phyloP scores from a whole-genome alignment of 2,888 invertebrate species.

The Flexamia atlantica region DNA sequence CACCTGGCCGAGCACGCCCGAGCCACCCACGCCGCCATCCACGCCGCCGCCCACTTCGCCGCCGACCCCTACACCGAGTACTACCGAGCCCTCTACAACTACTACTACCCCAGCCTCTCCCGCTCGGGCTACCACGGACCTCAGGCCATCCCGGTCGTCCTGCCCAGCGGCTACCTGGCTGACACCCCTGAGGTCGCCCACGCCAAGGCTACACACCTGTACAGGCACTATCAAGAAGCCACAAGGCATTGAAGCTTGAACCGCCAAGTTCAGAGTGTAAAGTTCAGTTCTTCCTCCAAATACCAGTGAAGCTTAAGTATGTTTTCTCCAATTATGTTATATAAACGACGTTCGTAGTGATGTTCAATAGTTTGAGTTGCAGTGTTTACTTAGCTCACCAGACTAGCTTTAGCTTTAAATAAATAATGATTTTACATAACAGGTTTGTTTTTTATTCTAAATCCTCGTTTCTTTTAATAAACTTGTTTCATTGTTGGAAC shows the following conservation, averaged over 20 bases:
- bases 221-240: conserved; percentile 15
- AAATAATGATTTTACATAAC: conserved; percentile 9
- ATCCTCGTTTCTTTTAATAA: no score
- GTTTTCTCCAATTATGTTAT: no score
- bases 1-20: conserved; percentile 72
- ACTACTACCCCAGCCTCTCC: conserved; percentile 7
- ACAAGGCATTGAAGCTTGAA: neutral
- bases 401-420: conserved; percentile 18
- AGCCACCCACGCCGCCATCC: neutral
- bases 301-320: no score
- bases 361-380: no score
- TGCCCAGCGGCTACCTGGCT: conserved; percentile 41
- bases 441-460: neutral
- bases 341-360: no score
- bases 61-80: conserved; percentile 18
- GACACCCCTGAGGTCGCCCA: conserved; percentile 59
- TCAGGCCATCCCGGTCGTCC: conserved; percentile 7
- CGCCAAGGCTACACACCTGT: conserved; percentile 36
- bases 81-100: conserved; percentile 40
- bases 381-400: neutral
- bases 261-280: no score
- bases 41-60: neutral
- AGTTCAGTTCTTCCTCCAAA: no score
- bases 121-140: neutral
- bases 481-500: no score